Evolutionary conservation across 2,113 vertebrate genomes (phyloP).

Genomic region (Marmota flaviventris): DNA sequence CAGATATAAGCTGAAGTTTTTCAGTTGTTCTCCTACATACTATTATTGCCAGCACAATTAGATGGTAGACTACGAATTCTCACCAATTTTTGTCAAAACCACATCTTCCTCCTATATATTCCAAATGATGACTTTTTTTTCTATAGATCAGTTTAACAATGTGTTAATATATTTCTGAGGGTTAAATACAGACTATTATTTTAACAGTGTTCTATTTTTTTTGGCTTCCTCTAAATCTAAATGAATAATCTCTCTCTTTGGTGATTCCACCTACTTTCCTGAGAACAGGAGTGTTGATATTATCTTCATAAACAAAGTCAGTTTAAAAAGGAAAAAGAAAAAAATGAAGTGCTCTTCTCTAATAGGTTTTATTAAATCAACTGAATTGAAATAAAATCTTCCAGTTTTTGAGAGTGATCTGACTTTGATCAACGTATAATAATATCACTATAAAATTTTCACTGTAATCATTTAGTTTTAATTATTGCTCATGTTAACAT

Average conservation of each 20-base stretch:
- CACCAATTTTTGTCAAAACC: not conserved
- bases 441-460: not conserved
- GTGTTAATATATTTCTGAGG: not conserved
- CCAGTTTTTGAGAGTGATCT: not conserved
- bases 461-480: not conserved
- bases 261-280: not conserved
- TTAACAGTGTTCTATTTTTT: not conserved
- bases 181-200: not conserved
- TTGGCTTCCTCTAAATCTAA: not conserved
- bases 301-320: conserved; percentile 29
- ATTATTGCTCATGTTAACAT: not conserved
- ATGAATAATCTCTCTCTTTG: not conserved
- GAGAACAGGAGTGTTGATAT: not conserved
- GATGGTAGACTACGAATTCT: not conserved
- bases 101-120: not conserved
- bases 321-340: not conserved
- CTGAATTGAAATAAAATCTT: conserved; percentile 45
- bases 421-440: not conserved
- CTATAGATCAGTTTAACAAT: not conserved
- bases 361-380: conserved; percentile 9
- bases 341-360: not conserved
- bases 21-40: not conserved
- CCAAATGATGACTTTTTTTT: not conserved
- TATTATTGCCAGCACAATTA: not conserved
- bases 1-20: not conserved